These are phyloP conservation scores for Zeugodacus cucurbitae DNA, from an alignment of 1,140 invertebrate genomes.

Conservation along the genomic window DNA sequence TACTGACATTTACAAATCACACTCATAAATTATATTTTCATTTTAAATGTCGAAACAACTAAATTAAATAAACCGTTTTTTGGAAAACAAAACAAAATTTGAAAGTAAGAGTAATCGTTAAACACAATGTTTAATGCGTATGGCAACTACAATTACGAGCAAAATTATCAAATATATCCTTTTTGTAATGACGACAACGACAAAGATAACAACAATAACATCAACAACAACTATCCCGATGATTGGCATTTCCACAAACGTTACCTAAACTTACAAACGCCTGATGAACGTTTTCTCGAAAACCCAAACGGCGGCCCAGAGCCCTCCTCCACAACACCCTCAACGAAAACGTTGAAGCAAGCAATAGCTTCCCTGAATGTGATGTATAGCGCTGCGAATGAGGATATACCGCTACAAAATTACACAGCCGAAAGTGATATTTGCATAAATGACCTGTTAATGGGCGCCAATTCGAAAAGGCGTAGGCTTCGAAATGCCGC, in stretches of 20 bases:
- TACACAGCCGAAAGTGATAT: not conserved
- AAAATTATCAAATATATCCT: not conserved
- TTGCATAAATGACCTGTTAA: not conserved
- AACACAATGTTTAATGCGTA: not conserved
- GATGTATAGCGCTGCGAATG: not conserved
- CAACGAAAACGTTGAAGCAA: not conserved
- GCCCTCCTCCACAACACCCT: not conserved
- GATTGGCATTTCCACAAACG: not conserved
- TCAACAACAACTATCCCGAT: not conserved
- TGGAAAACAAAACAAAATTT: not conserved
- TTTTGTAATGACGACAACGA: too few relatives aligned
- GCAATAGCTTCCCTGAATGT: not conserved
- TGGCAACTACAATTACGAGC: not conserved
- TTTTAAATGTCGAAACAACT: not conserved
- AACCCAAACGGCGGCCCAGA: not conserved
- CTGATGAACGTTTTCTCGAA: not conserved
- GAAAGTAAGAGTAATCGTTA: not conserved
- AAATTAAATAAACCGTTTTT: not conserved
- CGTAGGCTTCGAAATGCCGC: not conserved
- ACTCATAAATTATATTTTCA: not conserved
- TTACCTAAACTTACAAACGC: not conserved
- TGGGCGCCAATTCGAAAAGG: not conserved
- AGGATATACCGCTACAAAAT: not conserved
- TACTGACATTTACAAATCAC: not conserved
- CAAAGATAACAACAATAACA: too few relatives aligned